Evolutionary conservation across 1,140 invertebrate genomes (phyloP), one percentile per base, ranked within the genome.

Genomic region (Drosophila nikananu): DNA sequence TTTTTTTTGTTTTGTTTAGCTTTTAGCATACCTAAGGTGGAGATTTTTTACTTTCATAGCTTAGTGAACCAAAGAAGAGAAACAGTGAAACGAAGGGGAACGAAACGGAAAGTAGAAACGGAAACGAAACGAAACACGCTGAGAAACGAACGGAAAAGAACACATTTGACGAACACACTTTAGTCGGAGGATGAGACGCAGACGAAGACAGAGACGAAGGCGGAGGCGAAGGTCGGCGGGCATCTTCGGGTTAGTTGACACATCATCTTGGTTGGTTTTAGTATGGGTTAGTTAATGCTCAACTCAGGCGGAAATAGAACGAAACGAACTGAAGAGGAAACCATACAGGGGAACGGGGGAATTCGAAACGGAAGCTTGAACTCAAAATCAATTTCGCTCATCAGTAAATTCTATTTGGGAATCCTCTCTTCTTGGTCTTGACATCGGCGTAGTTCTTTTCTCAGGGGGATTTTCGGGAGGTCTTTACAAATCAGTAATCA

Each of bases 161-260:
- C 78, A 87, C 84, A 87, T 81, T 87, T 89, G 86, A 89, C 86
- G 75, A 86, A 89, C 81, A 89, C 86, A 91, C 79, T 89, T 89
- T 81, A 90, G 64, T 76, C 67, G 77, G 59, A 71, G 61, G 70
- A 73, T 73, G 70, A 71, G 70, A 73, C 70, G 67, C 51, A 73
- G 70, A 73, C 70, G 65, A 59, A 72, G 65, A 72, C 70, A 51
- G 27, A 73, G 67, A 73, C 70, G 66, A 35, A 71, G 57, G 25
- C 60, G 23, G 61, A 68, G 70, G 57, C 52, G 62, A 46, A 77
- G 72, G 54, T 77, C 77, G 54, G 80, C 72, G 80, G 82, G 65
- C 83, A 63, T 77, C 74, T 61, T 75, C 21, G 58, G 63, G 63
- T 65, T 83, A 61, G 66, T 49, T 70, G 54, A 71, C 12, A 55